Evolutionary conservation across 2,888 invertebrate genomes (phyloP), one percentile per base, ranked within the genome.

Genomic region (Yponomeuta sedellus): DNA sequence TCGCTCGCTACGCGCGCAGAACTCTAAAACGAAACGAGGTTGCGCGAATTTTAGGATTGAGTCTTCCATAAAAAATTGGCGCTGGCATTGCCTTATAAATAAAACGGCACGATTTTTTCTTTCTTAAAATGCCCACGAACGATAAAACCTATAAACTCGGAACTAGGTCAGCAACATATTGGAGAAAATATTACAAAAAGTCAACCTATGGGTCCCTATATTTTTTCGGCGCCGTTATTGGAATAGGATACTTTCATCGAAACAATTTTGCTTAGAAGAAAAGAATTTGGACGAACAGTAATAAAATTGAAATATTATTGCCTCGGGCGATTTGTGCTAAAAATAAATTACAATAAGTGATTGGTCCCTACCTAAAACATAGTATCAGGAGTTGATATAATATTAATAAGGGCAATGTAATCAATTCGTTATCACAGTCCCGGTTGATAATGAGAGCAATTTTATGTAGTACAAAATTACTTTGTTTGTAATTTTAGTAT

Each of bases 221-320:
- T 5, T 59, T 5, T 22, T 59, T 59, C 59, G 22, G 25, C 25
- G 22, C 25, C 11, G 22, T 59, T 59, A 59, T 59, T 59, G 59
- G 5, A 61, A 61, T 61, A 28, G 12, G 61, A 61, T 61, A 25
- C 34, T 28, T n/a, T 61, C 61, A 34, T 12, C 25, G 59, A 59
- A 59, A 59, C 25, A 28, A 16, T 61, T 61, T 61, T n/a, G 61
- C 34, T 34, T 61, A 16, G 1, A n/a, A 61, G n/a, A 61, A 16
- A 61, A 34, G 44, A 44, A 44, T 44, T 19, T 16, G 44, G 25
- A 57, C 28, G 56, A 34, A n/a, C 64, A 11, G 64, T 39, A 56
- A 56, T 57, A 64, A 64, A 56, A 64, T 57, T 64, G 56, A 25
- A 57, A 57, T 64, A 64, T 64, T 28, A 64, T 34, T 19, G 64